Percentiles rank a stretch among this genome's conserved stretches.
Evolutionary conservation across 2,888 invertebrate species (phyloP).

Genomic region (Sarcophaga caerulescens): DNA sequence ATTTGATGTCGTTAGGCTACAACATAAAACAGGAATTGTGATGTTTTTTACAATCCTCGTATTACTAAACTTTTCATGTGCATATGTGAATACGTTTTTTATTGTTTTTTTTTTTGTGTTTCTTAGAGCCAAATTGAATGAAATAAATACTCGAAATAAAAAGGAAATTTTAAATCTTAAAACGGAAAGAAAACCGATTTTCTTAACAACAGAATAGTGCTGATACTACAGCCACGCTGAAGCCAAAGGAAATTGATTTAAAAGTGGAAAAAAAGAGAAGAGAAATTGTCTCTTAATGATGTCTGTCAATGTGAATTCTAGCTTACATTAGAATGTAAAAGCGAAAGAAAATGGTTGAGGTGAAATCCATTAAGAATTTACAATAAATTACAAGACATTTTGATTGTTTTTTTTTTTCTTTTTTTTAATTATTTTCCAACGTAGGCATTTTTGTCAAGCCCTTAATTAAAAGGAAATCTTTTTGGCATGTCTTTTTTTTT

Average conservation of each 20-base stretch:
- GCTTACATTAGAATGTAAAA: too few relatives aligned
- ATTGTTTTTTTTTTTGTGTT: not conserved
- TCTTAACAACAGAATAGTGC: not conserved
- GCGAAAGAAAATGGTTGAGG: too few relatives aligned
- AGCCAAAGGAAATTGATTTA: not conserved
- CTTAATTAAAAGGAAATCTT: too few relatives aligned
- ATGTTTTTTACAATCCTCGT: not conserved
- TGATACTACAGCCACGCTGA: not conserved
- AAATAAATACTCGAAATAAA: not conserved
- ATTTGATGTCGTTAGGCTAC: too few relatives aligned
- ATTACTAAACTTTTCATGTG: not conserved
- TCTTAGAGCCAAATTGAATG: not conserved
- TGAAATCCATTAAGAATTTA: too few relatives aligned
- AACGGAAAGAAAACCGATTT: not conserved
- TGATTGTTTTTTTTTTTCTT: too few relatives aligned
- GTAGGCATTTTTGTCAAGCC: too few relatives aligned
- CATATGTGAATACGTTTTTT: not conserved
- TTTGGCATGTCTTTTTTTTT: too few relatives aligned
- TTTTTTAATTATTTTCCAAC: too few relatives aligned
- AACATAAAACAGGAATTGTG: too few relatives aligned
- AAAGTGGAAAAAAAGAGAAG: not conserved
- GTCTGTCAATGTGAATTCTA: not conserved
- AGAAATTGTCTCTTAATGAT: not conserved
- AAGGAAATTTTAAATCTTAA: not conserved
- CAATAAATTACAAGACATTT: too few relatives aligned